Evolutionary conservation across 2,888 invertebrate genomes (phyloP), one percentile per base, ranked within the genome.

Genomic region (Acronicta psi): DNA sequence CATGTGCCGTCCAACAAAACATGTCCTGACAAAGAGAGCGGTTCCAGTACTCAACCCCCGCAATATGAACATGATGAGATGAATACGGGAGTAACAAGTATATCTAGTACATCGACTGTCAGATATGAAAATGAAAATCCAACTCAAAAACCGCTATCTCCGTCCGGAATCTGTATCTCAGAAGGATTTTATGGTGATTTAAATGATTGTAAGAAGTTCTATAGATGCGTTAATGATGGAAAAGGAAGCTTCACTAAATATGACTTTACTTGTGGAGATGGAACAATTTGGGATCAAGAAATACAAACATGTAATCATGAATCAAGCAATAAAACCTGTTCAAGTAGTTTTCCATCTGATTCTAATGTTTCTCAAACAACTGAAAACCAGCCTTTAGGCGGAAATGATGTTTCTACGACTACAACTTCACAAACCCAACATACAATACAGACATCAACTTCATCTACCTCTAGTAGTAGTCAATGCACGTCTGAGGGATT

Each of bases 101-200:
- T 61, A 16, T 46, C 66, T 13, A 73, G 64, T 9, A 67, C 71
- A 51, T 61, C 71, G 31, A 62, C 59, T 5, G 38, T 34, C n/a
- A n/a, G n/a, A n/a, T n/a, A n/a, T 10, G 63, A 16, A 43, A 62
- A 38, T 55, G 66, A 54, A 61, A 11, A 69, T 54, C 55, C 67
- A 43, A 58, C 69, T 8, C 59, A 76, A 59, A 70, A 64, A 57
- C 73, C 80, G 17, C 43, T 63, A 45, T 7, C 17, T 29, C 52
- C 71, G n/a, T 63, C 69, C 25, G 63, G 56, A 47, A 57, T 29
- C 54, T 96, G 96, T 78, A 86, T 86, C 45, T 84, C 87, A 69
- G 96, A 96, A 85, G 97, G 97, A 47, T 97, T 96, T 87, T 95
- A 95, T 82, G 95, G 95, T 14, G 95, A 97, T 86, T 89, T 94